These are phyloP conservation scores for Andrena dorsata DNA, from an alignment of 2,888 invertebrate genomes.

Conservation along the genomic window DNA sequence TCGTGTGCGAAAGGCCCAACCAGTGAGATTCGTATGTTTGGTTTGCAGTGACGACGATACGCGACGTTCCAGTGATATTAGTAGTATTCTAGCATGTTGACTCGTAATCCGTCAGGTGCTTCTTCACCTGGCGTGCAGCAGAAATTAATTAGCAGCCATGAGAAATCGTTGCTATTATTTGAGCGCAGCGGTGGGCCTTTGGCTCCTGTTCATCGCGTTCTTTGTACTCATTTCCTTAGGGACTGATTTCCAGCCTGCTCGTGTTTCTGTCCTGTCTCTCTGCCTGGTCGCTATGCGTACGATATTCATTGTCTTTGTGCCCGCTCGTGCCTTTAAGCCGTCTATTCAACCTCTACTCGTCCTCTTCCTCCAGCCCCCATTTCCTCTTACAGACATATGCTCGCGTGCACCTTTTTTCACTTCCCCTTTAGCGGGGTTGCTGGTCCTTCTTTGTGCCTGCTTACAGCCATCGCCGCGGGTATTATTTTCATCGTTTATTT, in stretches of 20 bases:
- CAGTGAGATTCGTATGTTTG: neutral
- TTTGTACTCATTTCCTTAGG: constrained; percentile 58
- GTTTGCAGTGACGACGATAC: constrained; percentile 6
- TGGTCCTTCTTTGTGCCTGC: constrained; percentile 70
- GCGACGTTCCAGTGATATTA: constrained; percentile 9
- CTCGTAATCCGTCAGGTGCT: constrained; percentile 32
- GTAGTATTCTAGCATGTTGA: constrained; percentile 24
- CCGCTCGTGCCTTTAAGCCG: constrained; percentile 33
- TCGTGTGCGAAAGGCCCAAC: neutral
- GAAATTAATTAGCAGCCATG: constrained; percentile 63
- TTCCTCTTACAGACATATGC: constrained; percentile 51
- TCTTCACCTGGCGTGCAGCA: constrained; percentile 36
- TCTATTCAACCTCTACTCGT: constrained; percentile 32
- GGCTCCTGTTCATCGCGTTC: constrained; percentile 33
- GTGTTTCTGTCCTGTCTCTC: constrained; percentile 44
- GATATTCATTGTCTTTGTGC: constrained; percentile 39
- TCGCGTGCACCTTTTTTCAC: constrained; percentile 55
- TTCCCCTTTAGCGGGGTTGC: constrained; percentile 47
- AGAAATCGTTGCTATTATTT: constrained; percentile 45
- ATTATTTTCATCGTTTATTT: constrained; percentile 78
- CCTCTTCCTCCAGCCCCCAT: constrained; percentile 32
- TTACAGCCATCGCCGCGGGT: constrained; percentile 67
- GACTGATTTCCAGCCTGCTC: constrained; percentile 41
- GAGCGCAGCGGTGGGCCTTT: neutral
- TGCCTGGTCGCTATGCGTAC: constrained; percentile 42